Conservation (phyloP, 2,888 invertebrate genomes). For the Acronicta aceris region DNA sequence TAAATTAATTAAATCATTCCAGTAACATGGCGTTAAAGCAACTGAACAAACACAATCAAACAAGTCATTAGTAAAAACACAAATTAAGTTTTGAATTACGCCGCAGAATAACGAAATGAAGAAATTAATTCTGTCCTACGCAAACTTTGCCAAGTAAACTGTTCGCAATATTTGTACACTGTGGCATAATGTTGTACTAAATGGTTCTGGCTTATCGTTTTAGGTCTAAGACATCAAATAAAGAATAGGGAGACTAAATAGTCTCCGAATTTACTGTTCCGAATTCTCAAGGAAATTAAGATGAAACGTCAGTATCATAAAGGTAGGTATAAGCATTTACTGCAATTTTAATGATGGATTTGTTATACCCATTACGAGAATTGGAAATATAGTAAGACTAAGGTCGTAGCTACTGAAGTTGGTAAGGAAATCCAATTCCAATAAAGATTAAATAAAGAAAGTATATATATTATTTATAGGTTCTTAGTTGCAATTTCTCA, state of each 20-base stretch:
- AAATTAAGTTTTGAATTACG: conserved; percentile 44
- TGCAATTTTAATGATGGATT: no score
- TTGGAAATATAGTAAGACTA: no score
- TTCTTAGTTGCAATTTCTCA: background rate
- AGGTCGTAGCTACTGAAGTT: no score
- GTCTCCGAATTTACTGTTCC: background rate
- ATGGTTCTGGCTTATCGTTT: conserved; percentile 36
- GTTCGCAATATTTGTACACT: conserved; percentile 28
- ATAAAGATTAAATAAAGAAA: conserved; percentile 13
- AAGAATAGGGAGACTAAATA: conserved; percentile 3
- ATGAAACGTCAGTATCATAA: background rate
- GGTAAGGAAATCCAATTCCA: no score
- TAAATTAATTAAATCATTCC: no score
- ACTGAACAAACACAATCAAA: conserved; percentile 15
- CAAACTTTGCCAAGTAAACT: conserved; percentile 49
- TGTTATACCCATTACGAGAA: no score
- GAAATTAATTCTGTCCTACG: conserved; percentile 56
- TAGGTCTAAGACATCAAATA: conserved; percentile 29
- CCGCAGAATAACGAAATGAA: conserved; percentile 47
- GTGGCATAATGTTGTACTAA: conserved; percentile 33
- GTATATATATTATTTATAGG: no score
- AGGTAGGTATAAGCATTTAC: background rate
- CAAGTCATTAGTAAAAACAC: conserved; percentile 35
- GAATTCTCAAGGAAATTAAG: conserved; percentile 1
- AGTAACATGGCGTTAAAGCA: background rate